These are phyloP conservation scores for Ptilodon capucinus DNA, from an alignment of 2,888 invertebrate species.

Conservation along the genomic window DNA sequence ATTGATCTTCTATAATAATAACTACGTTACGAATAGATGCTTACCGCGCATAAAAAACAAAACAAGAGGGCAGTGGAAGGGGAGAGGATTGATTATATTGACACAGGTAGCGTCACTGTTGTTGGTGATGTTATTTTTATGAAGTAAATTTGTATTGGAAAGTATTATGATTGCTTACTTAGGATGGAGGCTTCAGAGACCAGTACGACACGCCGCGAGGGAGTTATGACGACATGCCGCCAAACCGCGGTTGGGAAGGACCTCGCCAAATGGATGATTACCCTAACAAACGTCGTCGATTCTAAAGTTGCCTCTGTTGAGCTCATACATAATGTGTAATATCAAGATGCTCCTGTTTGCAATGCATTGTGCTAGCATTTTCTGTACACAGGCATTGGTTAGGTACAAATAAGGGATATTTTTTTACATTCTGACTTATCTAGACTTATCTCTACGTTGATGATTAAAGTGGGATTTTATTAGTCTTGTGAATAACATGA, in stretches of 20 bases:
- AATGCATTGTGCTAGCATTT: constrained; percentile 17
- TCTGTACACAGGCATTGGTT: constrained; percentile 33
- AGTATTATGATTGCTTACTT: constrained; percentile 78
- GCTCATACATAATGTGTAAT: constrained; percentile 17
- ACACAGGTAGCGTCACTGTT: not conserved
- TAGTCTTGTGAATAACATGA: not conserved
- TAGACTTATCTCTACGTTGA: not conserved
- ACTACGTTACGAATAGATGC: not conserved
- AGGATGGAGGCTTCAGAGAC: constrained; percentile 81
- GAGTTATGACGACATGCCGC: constrained; percentile 75
- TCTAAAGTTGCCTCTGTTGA: constrained; percentile 58
- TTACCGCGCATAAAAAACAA: not conserved
- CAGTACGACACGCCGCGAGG: constrained; percentile 78
- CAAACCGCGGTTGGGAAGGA: constrained; percentile 82
- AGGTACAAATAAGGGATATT: constrained; percentile 26
- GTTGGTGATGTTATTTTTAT: constrained; percentile 9
- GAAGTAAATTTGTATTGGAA: constrained; percentile 63
- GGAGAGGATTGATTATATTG: too few relatives aligned
- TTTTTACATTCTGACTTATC: too few relatives aligned
- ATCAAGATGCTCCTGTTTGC: constrained; percentile 14
- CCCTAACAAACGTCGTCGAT: constrained; percentile 86
- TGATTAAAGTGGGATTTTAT: not conserved
- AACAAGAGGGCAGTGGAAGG: not conserved
- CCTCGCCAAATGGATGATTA: constrained; percentile 84
- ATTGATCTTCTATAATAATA: too few relatives aligned